Base-by-base conservation (phyloP, 2,113 vertebrate genomes). In the Entelurus aequoreus region DNA sequence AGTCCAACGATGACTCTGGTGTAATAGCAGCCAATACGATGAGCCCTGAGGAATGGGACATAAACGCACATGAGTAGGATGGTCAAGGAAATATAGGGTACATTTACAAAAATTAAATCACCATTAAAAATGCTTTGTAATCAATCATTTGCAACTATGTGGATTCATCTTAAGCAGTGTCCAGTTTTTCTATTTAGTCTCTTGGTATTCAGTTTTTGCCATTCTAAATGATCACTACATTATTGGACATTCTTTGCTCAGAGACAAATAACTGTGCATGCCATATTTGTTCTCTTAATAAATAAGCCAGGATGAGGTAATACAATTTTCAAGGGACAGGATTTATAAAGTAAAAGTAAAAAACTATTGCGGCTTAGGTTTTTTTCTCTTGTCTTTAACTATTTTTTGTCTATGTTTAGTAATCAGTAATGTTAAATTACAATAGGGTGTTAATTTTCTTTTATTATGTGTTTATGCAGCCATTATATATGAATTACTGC, bases 21-120 rank as follows among this genome's bases (percentile, higher is more conserved):
- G 96, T 98, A 84, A 99, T 98, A 71, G 97, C 94, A 84, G 97
- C 96, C 86, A 99, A 91, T 75, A 99, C 95, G 90, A 99, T 98
- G 68, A 99, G 90, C 78, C 97, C 97, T 99, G 80, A 76, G 72
- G 85, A 88, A 63, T 84, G 81, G 71, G 63, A 55, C 61, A 76
- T 73, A 59, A 88, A 19, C 83, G 44, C 21, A 69, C 15, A 84
- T 5, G 56, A 65, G 81, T 69, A 88, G 63, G 36, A 65, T 71
- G 35, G 59, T 66, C 16, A 66, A 68, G 12, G 46, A 54, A 63
- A n/a, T n/a, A n/a, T n/a, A n/a, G n/a, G n/a, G n/a, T n/a, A n/a
- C n/a, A n/a, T n/a, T n/a, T n/a, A n/a, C n/a, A n/a, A n/a, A n/a
- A n/a, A 57, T 44, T 5, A 44, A 8, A n/a, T 21, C 3, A 19